phyloP scores from a whole-genome alignment of 53 echinoderm and acorn worm genomes.

The Glandiceps talaboti region DNA sequence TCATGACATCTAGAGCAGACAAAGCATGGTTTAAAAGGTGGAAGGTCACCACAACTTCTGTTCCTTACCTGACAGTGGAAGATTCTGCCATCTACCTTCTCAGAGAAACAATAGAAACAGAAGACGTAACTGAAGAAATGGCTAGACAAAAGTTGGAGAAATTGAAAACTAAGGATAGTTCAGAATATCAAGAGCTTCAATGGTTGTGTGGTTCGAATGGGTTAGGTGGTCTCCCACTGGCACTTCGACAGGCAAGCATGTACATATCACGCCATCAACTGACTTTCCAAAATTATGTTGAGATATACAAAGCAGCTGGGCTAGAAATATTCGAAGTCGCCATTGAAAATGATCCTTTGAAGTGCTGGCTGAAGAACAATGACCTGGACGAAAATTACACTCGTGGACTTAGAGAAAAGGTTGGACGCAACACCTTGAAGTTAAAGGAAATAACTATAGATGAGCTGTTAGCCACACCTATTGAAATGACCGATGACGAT shows the following conservation, averaged over 20 bases:
- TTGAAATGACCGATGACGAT: neutral
- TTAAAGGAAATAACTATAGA: neutral
- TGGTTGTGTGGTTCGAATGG: neutral
- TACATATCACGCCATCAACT: neutral
- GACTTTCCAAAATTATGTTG: neutral
- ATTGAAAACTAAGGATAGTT: no score
- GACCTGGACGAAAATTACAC: neutral
- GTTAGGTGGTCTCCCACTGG: neutral
- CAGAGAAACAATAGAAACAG: neutral
- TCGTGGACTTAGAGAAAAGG: neutral
- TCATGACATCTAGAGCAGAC: neutral
- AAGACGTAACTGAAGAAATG: neutral
- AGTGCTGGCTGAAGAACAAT: neutral
- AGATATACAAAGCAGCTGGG: neutral
- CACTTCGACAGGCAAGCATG: neutral
- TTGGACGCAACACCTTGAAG: neutral
- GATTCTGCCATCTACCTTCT: neutral
- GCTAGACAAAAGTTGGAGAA: neutral
- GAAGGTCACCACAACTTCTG: neutral
- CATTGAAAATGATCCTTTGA: neutral
- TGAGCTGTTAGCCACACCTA: neutral
- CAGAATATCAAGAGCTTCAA: neutral
- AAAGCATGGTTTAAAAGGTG: neutral
- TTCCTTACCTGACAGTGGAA: neutral
- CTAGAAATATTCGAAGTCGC: neutral